A percentile compares a stretch with the other conserved stretches of the same genome.
Evolutionary conservation across 1,140 invertebrate species (phyloP).

Genomic region (Phymorhynchus buccinoides): DNA sequence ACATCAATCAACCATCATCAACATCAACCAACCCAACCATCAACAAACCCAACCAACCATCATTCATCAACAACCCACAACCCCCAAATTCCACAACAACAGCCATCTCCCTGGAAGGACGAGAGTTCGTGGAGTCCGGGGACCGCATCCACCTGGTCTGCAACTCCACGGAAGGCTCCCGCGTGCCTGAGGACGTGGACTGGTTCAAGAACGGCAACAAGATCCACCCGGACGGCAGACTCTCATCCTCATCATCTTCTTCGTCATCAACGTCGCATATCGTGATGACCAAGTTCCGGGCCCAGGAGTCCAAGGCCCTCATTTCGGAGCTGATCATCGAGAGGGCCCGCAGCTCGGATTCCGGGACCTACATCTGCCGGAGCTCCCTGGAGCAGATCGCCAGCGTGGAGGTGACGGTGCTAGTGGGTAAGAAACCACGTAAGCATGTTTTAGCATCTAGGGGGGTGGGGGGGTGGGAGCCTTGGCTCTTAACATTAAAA

Average conservation of each 20-base stretch:
- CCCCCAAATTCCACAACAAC: too few species aligned
- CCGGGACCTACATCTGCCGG: conserved; percentile 63
- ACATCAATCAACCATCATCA: neutral
- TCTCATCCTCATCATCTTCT: too few species aligned
- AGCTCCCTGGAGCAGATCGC: conserved; percentile 57
- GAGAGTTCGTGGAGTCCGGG: conserved; percentile 61
- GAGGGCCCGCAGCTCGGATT: conserved; percentile 56
- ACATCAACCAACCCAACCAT: too few species aligned
- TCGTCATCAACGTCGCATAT: too few species aligned
- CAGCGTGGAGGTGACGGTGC: conserved; percentile 58
- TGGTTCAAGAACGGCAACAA: conserved; percentile 65
- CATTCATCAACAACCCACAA: neutral
- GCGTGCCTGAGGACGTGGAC: conserved; percentile 64
- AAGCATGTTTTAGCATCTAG: neutral
- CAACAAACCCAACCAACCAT: too few species aligned
- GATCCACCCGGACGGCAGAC: conserved; percentile 49
- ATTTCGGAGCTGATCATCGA: conserved; percentile 56
- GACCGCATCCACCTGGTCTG: conserved; percentile 57
- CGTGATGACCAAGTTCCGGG: conserved; percentile 59
- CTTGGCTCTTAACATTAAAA: too few species aligned
- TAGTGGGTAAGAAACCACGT: conserved; percentile 59
- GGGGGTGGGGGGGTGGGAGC: neutral
- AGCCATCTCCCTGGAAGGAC: conserved; percentile 61
- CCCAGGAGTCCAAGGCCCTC: conserved; percentile 19
- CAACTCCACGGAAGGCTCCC: conserved; percentile 62